Evolutionary conservation across 1,140 invertebrate species (phyloP), one percentile per base, ranked within the genome.

Genomic region (Acyrthosiphon pisum): DNA sequence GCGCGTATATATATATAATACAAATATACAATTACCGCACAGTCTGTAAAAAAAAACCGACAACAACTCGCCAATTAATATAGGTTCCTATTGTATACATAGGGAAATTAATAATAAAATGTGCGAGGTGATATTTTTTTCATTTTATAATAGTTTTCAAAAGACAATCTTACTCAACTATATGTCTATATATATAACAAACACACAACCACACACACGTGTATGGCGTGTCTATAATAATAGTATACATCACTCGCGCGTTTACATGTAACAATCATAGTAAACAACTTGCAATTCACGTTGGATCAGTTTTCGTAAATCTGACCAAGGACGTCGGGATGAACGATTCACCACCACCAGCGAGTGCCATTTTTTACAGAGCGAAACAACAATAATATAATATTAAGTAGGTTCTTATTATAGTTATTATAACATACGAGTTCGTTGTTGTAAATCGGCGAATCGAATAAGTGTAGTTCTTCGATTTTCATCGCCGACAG

Each of bases 281-380:
- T 89, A 89, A 53, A 60, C 53, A 44, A 60, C 37, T 90, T 14
- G 88, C 14, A 60, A 26, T 90, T 90, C 88, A 90, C 37, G 88
- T 90, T 90, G 60, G 37, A 68, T 60, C 37, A 30, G 53, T 60
- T 90, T 68, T 56, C 89, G 53, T 90, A 44, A 68, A 90, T 60
- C 37, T n/a, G 26, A n/a, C 7, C 89, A 90, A 60, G 89, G 89
- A 90, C 89, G 26, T 44, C 41, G 37, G 56, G 41, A 90, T 22
- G 18, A 68, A 56, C 35, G 14, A 53, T 89, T 41, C 44, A 89
- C 44, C 37, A 88, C 26, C 26, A 35, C 23, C 23, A 46, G 30
- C 46, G n/a, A 30, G 22, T 44, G 23, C 23, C 23, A 41, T 9
- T 84, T 76, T n/a, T 76, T 76, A n/a, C 20, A 76, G 30, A 76